Evolutionary conservation across 2,888 invertebrate genomes (phyloP), one percentile per base, ranked within the genome.

Genomic region (Tanypteryx hageni): DNA sequence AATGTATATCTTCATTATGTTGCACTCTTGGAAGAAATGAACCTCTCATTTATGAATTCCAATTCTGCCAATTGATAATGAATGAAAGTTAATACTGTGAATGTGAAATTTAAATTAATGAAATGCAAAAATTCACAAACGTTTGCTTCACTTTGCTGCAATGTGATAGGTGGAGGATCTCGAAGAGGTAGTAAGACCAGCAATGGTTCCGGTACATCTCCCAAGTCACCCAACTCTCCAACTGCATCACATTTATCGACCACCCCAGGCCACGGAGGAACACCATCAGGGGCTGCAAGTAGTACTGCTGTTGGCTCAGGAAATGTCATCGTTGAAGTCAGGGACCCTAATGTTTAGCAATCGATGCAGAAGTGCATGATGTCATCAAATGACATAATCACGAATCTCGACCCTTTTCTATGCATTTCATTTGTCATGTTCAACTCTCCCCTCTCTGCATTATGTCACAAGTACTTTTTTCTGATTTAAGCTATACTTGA

Each of bases 271-370:
- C 93, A 93, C 94, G 94, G 92, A 94, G 94, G 92, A 93, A 93
- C 92, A 94, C 93, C 93, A 94, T 94, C 56, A 94, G 94, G 81
- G 64, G 94, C 95, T 68, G 94, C 95, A 76, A 96, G 96, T 92
- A n/a, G n/a, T n/a, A n/a, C n/a, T n/a, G n/a, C n/a, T n/a, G n/a
- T n/a, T 44, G 96, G 95, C 94, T 95, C 96, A 94, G 97, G 97
- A 94, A 96, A 96, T 94, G 97, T 98, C 93, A 97, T 97, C 93
- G 97, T 98, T 92, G 98, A 98, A 95, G 97, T 98, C 94, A 96
- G 97, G 94, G 97, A 97, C 94, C 96, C 97, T 93, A 96, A 96
- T 94, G 95, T 96, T 94, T 96, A 96, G 94, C 94, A 93, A 68
- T 81, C 86, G 85, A 92, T 81, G 83, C 56, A 92, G 93, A 92